Conservation (phyloP, 2,797 vertebrate genomes). For the Tiaroga cobitis region DNA sequence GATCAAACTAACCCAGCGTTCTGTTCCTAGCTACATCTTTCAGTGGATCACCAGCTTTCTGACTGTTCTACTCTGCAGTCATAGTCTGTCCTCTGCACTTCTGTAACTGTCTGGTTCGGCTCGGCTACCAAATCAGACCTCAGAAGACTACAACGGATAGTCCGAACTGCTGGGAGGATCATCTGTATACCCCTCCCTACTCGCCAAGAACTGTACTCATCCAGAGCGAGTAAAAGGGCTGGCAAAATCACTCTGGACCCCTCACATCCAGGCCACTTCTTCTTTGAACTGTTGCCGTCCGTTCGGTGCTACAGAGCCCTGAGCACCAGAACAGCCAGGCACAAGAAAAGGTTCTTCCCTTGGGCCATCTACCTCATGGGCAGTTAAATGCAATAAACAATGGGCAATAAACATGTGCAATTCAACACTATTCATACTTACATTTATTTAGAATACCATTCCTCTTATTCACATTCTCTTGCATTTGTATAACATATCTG, state of each 20-base stretch:
- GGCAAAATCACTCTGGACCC: neutral
- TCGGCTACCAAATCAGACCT: too few relatives aligned
- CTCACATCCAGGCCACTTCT: neutral
- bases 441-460: neutral
- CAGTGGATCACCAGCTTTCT: neutral
- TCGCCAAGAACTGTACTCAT: neutral
- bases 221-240: neutral
- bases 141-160: too few relatives aligned
- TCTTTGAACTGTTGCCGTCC: neutral
- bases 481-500: neutral
- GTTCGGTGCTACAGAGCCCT: neutral
- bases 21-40: neutral
- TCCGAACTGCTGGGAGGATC: too few relatives aligned
- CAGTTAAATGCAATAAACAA: neutral
- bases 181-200: too few relatives aligned
- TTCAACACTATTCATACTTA: neutral
- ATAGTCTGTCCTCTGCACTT: too few relatives aligned
- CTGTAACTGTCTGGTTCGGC: too few relatives aligned
- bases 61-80: neutral
- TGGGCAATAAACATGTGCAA: neutral
- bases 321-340: neutral
- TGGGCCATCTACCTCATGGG: neutral
- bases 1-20: neutral
- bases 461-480: neutral
- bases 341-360: neutral